Evolutionary conservation across 1,140 invertebrate species (phyloP).

Genomic region (Mycetomoellerius zeteki): DNA sequence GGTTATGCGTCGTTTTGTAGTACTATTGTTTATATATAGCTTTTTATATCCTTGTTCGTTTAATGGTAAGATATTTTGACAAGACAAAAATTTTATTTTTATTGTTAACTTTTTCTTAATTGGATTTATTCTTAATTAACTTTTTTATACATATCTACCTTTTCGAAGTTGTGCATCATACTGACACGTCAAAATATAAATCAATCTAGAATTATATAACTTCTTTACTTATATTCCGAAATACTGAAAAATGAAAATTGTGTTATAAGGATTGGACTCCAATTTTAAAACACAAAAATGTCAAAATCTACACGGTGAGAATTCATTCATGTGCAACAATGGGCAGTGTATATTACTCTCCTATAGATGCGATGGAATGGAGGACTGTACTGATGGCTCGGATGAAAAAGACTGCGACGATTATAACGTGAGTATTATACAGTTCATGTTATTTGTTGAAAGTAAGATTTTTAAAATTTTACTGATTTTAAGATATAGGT

Average conservation of each 20-base stretch:
- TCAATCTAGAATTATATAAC: not conserved
- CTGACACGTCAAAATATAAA: not conserved
- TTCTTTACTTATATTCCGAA: not conserved
- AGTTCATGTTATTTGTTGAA: not conserved
- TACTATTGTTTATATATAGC: slow-evolving; percentile 15
- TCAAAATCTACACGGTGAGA: not conserved
- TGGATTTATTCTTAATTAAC: not conserved
- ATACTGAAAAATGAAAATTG: not conserved
- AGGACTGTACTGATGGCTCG: slow-evolving; percentile 92
- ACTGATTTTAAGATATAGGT: not conserved
- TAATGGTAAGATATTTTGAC: not conserved
- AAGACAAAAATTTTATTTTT: slow-evolving; percentile 20
- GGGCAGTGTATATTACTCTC: slow-evolving; percentile 68
- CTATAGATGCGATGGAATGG: slow-evolving; percentile 88
- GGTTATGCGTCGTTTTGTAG: slow-evolving; percentile 35
- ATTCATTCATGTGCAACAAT: slow-evolving; percentile 70
- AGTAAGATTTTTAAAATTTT: not conserved
- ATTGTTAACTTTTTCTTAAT: not conserved
- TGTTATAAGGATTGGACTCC: not conserved
- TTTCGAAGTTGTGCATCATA: not conserved
- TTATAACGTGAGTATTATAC: slow-evolving; percentile 46
- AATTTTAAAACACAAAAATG: no score
- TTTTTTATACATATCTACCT: not conserved
- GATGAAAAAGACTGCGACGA: slow-evolving; percentile 88
- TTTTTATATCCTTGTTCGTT: slow-evolving; percentile 1